A percentile compares a stretch with the other conserved stretches of the same genome.
These are phyloP conservation scores for Sinodicranocentrus sp. DNA, from an alignment of 2,888 invertebrate species.

Conservation along the genomic window DNA sequence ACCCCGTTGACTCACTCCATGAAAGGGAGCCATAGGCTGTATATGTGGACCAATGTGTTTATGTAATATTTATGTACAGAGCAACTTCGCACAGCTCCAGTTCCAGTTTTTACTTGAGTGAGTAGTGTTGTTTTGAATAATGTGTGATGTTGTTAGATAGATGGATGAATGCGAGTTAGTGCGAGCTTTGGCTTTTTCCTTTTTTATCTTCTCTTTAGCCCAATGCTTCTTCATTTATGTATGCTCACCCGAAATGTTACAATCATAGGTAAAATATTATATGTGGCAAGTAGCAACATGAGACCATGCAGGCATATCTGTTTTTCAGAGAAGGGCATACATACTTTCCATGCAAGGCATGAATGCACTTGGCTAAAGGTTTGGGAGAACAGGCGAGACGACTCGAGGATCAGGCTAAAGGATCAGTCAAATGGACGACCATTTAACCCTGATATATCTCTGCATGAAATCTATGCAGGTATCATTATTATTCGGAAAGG, in stretches of 20 bases:
- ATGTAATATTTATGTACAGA: slow-evolving; percentile 56
- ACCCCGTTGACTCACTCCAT: slow-evolving; percentile 7
- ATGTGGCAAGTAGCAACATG: too few species aligned
- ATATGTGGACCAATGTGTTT: slow-evolving; percentile 49
- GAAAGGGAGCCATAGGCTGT: background rate
- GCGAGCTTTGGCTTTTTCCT: slow-evolving; percentile 8
- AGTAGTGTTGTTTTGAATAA: slow-evolving; percentile 56
- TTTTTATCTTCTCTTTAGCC: slow-evolving; percentile 10
- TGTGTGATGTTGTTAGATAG: slow-evolving; percentile 60
- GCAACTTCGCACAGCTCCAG: slow-evolving; percentile 53
- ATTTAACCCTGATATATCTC: slow-evolving; percentile 44
- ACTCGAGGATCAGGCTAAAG: slow-evolving; percentile 21
- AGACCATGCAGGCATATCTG: too few species aligned
- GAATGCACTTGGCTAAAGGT: background rate
- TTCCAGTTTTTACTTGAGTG: slow-evolving; percentile 52
- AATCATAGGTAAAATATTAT: background rate
- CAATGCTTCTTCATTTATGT: background rate
- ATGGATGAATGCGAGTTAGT: slow-evolving; percentile 50
- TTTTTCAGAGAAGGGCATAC: background rate
- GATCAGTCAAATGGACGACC: slow-evolving; percentile 38
- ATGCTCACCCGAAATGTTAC: background rate
- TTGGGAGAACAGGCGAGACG: slow-evolving; percentile 3
- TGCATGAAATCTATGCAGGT: slow-evolving; percentile 57
- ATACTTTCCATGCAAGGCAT: background rate
- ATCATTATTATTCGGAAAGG: background rate